Percentiles rank a stretch among this genome's conserved stretches.
These are phyloP conservation scores for Coronaproctus castanopsis DNA, from an alignment of 2,888 invertebrate species.

Conservation along the genomic window DNA sequence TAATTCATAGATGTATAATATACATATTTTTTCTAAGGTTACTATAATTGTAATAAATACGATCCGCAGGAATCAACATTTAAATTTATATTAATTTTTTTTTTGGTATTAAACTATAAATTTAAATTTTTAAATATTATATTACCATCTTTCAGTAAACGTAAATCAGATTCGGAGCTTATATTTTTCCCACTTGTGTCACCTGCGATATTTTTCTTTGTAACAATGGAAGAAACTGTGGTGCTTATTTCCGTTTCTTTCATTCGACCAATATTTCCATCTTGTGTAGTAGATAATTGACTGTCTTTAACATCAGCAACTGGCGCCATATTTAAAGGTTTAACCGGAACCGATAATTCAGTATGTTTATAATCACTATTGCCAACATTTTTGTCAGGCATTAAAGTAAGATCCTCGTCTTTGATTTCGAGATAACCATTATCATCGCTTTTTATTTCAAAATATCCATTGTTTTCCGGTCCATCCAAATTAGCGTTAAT, in stretches of 20 bases:
- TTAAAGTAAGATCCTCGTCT: constrained; percentile 1
- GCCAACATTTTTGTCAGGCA: constrained; percentile 6
- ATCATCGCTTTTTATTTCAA: constrained; percentile 3
- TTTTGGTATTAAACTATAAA: too few relatives aligned
- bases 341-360: constrained; percentile 7
- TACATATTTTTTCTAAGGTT: too few relatives aligned
- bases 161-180: neutral
- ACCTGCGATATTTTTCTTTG: too few relatives aligned
- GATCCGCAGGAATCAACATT: too few relatives aligned
- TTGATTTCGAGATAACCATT: constrained; percentile 9
- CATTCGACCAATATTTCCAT: neutral
- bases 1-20: too few relatives aligned
- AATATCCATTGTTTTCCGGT: neutral
- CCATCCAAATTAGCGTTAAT: neutral
- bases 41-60: too few relatives aligned
- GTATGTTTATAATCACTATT: constrained; percentile 7
- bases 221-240: neutral
- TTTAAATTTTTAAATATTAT: too few relatives aligned
- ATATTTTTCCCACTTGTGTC: neutral
- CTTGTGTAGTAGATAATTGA: neutral
- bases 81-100: too few relatives aligned
- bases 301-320: neutral
- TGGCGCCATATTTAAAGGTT: constrained; percentile 2
- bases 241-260: neutral
- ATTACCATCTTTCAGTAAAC: neutral